A percentile compares a stretch with the other conserved stretches of the same genome.
phyloP scores from a whole-genome alignment of 2,888 invertebrate species.

The Julus scanicus region DNA sequence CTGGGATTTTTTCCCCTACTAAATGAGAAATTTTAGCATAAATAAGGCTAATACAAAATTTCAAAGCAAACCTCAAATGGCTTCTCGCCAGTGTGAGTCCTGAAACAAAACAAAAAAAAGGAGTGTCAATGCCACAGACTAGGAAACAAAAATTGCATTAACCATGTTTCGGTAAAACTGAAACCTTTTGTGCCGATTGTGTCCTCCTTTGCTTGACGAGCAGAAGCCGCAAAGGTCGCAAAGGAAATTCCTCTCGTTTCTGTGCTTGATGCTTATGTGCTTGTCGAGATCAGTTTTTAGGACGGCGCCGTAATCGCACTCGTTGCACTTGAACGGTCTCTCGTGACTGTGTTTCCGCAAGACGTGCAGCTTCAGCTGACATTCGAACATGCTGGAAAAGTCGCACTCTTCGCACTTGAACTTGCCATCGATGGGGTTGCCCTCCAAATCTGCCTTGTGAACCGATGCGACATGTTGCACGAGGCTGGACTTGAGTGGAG shows the following conservation, averaged over 20 bases:
- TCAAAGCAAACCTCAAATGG: constrained; percentile 17
- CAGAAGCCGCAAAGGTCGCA: constrained; percentile 53
- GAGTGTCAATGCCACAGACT: neutral
- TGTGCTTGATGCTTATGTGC: constrained; percentile 62
- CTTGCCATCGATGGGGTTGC: constrained; percentile 59
- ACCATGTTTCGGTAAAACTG: too few relatives aligned
- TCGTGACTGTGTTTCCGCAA: constrained; percentile 60
- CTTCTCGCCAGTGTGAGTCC: constrained; percentile 54
- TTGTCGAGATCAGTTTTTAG: constrained; percentile 62
- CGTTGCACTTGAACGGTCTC: constrained; percentile 61
- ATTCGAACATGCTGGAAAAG: constrained; percentile 60
- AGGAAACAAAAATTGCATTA: neutral
- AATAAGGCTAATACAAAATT: neutral
- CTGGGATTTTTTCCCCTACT: too few relatives aligned
- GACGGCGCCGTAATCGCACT: constrained; percentile 60
- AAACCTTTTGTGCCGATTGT: constrained; percentile 52
- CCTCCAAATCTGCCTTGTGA: constrained; percentile 61
- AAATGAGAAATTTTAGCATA: too few relatives aligned
- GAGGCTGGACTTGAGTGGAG: constrained; percentile 61
- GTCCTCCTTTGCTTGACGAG: constrained; percentile 41
- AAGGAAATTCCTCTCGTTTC: constrained; percentile 58
- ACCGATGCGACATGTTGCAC: constrained; percentile 61
- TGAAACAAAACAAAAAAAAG: neutral
- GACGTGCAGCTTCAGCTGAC: constrained; percentile 61
- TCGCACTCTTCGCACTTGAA: constrained; percentile 56